Percentiles rank a stretch among this genome's conserved stretches.
These are phyloP conservation scores for Clanis bilineata DNA, from an alignment of 2,888 invertebrate species.

Conservation along the genomic window DNA sequence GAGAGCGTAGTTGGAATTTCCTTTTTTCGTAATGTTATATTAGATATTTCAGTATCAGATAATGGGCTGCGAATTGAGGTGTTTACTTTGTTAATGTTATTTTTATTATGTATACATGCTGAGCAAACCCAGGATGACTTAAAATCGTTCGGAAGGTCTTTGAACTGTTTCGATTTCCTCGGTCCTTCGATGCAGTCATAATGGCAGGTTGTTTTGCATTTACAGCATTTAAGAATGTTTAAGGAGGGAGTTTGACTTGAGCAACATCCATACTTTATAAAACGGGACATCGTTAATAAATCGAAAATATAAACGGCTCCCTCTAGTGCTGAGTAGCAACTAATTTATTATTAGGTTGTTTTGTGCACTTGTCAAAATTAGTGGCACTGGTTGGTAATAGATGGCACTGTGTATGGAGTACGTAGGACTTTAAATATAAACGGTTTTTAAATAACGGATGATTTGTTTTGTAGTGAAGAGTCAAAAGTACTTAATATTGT, in stretches of 20 bases:
- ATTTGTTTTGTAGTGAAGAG: too few relatives aligned
- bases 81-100: background rate
- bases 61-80: background rate
- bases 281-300: background rate
- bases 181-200: background rate
- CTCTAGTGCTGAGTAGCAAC: background rate
- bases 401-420: too few relatives aligned
- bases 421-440: too few relatives aligned
- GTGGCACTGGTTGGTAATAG: too few relatives aligned
- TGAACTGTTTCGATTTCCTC: background rate
- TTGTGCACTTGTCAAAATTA: too few relatives aligned
- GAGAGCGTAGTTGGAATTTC: background rate
- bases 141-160: background rate
- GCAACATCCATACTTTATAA: background rate
- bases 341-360: background rate
- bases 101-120: background rate
- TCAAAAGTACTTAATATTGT: too few relatives aligned
- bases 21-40: background rate
- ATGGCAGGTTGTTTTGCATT: background rate
- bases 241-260: background rate
- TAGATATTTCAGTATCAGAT: background rate
- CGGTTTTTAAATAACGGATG: too few relatives aligned
- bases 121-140: background rate
- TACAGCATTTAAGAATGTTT: background rate
- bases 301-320: background rate